phyloP scores from a whole-genome alignment of 2,888 invertebrate species.

The Epinotia demarniana region DNA sequence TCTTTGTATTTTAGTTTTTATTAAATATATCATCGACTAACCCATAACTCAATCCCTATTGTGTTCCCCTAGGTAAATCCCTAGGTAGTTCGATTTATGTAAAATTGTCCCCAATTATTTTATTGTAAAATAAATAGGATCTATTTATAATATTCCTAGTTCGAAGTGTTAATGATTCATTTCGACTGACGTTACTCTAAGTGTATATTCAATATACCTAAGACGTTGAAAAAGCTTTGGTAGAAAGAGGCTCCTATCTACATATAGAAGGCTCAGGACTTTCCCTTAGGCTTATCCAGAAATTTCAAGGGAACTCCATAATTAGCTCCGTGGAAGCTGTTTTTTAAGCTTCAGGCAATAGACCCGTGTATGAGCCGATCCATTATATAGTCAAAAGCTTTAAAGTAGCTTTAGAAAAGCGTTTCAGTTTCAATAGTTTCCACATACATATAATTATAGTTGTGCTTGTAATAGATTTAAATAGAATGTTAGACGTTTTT shows the following conservation, averaged over 20 bases:
- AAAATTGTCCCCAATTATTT: too few species aligned
- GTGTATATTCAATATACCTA: neutral
- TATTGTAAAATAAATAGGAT: too few species aligned
- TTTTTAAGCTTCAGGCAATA: conserved; percentile 13
- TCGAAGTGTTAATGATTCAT: neutral
- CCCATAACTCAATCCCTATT: too few species aligned
- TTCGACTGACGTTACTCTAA: neutral
- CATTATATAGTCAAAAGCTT: neutral
- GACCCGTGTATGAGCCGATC: too few species aligned
- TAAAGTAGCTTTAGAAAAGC: neutral
- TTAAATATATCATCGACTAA: too few species aligned
- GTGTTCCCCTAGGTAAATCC: too few species aligned
- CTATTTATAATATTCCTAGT: too few species aligned
- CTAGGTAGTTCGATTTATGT: too few species aligned
- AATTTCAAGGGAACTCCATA: conserved; percentile 4
- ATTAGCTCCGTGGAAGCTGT: conserved; percentile 8
- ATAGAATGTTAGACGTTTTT: too few species aligned
- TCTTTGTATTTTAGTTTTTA: too few species aligned
- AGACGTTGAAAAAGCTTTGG: neutral
- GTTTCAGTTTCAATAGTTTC: neutral
- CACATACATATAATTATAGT: neutral
- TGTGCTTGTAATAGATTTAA: too few species aligned
- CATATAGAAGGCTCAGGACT: neutral
- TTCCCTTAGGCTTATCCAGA: conserved; percentile 8
- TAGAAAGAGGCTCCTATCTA: neutral